Evolutionary conservation across 2,797 vertebrate species (phyloP), one percentile per base, ranked within the genome.

Genomic region (Dromococcyx pavoninus): DNA sequence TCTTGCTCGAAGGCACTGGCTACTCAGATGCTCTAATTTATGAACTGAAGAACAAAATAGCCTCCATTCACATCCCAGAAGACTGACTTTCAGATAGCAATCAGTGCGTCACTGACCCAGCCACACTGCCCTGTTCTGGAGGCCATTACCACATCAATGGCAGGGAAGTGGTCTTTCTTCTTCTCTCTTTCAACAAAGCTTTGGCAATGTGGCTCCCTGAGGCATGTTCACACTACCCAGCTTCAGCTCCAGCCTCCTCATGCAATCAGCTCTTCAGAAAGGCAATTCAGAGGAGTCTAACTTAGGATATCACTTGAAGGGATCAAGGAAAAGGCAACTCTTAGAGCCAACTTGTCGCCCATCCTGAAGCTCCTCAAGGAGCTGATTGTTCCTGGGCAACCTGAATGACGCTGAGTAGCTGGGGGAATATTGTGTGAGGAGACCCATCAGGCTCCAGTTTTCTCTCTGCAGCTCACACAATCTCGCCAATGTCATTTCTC

Each of bases 101-200:
- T 89, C 95, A 61, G 75, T 53, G 60, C 51, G 56, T 64, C 94
- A 67, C 8, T 41, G 89, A 32, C 53, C 22, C 69, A 71, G 96
- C 89, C 91, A 57, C 87, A 30, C 72, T 83, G 16, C 82, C 64
- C 10, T 53, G 75, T 58, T 57, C 25, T 65, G 75, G 61, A 86
- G 65, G 57, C 91, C 82, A 61, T 82, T 43, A 61, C 85, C 95
- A 93, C 94, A 91, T 92, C 96, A 91, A 65, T 94, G 93, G 21
- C 0, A 1, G 75, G 69, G 41, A 83, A 89, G 72, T 61, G 85
- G 85, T 48, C 94, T 89, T 30, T 90, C n/a, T n/a, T n/a, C 81
- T 91, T 86, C 57, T 93, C 64, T 28, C 87, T 86, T 50, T 37
- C 87, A 86, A 80, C 75, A 77, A 46, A 77, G 81, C 93, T 17